phyloP scores from a whole-genome alignment of 2,113 vertebrate genomes.

The Fulmarus glacialis region DNA sequence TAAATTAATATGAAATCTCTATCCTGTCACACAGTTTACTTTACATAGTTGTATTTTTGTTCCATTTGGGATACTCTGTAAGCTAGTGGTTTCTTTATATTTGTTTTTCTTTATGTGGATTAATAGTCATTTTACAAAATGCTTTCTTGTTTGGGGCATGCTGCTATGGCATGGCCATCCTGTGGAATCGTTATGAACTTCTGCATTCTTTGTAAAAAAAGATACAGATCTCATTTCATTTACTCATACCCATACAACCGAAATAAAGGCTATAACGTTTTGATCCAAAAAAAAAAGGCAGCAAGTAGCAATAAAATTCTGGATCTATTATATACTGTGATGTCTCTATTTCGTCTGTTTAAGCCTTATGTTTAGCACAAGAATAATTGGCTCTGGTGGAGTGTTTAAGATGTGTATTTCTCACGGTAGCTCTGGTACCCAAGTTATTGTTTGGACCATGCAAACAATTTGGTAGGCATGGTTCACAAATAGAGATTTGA shows the following conservation, averaged over 20 bases:
- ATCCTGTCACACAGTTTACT: neutral
- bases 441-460: neutral
- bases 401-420: neutral
- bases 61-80: neutral
- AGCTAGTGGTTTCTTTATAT: neutral
- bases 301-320: neutral
- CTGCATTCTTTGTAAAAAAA: neutral
- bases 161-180: neutral
- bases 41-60: neutral
- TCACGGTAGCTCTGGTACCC: neutral
- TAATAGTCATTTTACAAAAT: neutral
- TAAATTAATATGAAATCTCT: neutral
- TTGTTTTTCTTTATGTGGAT: neutral
- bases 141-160: neutral
- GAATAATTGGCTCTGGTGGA: neutral
- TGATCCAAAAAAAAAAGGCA: neutral
- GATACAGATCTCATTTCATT: neutral
- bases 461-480: neutral
- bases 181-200: neutral
- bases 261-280: neutral
- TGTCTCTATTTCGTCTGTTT: neutral
- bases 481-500: neutral
- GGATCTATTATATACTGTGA: neutral
- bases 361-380: neutral
- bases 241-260: accelerated